phyloP scores from a whole-genome alignment of 92 coral and sea anemone species.

The Ricordea florida region DNA sequence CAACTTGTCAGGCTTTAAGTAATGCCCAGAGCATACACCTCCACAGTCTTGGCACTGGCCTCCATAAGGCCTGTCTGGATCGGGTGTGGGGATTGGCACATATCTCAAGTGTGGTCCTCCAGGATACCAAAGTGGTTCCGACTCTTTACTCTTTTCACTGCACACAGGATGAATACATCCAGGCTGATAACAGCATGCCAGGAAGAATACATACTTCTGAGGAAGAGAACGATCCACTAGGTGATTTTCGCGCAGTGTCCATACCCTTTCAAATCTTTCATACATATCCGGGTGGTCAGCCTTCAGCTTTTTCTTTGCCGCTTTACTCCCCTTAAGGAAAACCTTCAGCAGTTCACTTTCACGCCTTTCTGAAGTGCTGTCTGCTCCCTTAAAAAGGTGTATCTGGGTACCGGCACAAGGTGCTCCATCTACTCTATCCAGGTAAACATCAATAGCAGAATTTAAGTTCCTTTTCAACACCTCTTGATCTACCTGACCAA shows the following conservation, averaged over 20 bases:
- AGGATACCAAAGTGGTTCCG: conserved; percentile 9
- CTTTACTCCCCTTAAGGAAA: conserved; percentile 55
- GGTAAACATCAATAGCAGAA: conserved; percentile 61
- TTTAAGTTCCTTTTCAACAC: conserved; percentile 47
- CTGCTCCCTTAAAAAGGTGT: conserved; percentile 59
- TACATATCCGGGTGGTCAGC: conserved; percentile 42
- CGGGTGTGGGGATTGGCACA: conserved; percentile 35
- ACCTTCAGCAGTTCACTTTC: conserved; percentile 37
- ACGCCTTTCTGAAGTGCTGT: conserved; percentile 1
- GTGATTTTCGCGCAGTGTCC: conserved; percentile 68
- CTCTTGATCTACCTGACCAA: conserved; percentile 15
- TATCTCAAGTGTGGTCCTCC: conserved; percentile 14
- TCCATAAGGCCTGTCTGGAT: conserved; percentile 34
- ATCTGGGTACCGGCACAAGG: conserved; percentile 68
- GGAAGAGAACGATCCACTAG: conserved; percentile 46
- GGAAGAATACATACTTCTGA: conserved; percentile 50
- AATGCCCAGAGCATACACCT: conserved; percentile 40
- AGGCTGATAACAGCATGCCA: conserved; percentile 46
- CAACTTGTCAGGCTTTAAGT: conserved; percentile 44
- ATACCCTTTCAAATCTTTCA: conserved; percentile 57
- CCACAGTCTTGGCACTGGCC: conserved; percentile 27
- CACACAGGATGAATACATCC: conserved; percentile 55
- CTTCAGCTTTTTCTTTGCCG: conserved; percentile 45
- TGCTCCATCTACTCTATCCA: conserved; percentile 55
- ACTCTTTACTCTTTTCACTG: not conserved